Evolutionary conservation across 2,888 invertebrate genomes (phyloP), one percentile per base, ranked within the genome.

Genomic region (Machimus rusticus): DNA sequence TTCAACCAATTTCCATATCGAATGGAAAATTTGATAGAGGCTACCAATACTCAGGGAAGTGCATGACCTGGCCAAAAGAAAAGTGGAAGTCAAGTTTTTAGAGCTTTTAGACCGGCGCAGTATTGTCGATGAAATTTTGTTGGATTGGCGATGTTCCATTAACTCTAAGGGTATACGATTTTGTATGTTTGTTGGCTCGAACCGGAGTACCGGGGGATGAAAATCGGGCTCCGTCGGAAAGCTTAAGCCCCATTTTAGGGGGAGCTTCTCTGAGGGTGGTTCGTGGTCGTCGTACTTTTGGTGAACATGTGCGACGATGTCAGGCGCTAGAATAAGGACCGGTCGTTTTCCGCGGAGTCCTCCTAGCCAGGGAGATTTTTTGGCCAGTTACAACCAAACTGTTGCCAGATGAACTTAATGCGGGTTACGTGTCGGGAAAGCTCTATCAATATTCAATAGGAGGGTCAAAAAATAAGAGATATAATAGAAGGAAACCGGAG

Each of bases 321-420:
- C 19, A 86, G 57, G 37, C 76, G 76, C 77, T 46, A 31, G n/a
- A 77, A 31, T 9, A 77, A 23, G 76, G 57, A 77, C 76, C 86
- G 86, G 86, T 77, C 77, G 77, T 37, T 28, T 46, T 46, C 19
- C 19, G 34, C 14, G 76, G n/a, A 55, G 74, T 74, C 31, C 16
- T 74, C 19, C 74, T 55, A 55, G 55, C 34, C 66, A 86, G 39
- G 43, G 23, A 43, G 66, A 23, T 81, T 74, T 87, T 79, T 87
- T 79, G 46, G 81, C 81, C 87, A 87, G 87, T 87, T 87, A 87
- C 81, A 87, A 87, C 34, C 31, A 87, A 87, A 87, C 87, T 87
- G 87, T 87, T 87, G 87, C 87, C 87, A 81, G 87, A 87, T 87
- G 79, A 87, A 87, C 81, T 87, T 66, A 87, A 79, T 86, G 76